Conservation (phyloP, 2,797 vertebrate genomes). For the Periophthalmus magnuspinnatus region DNA sequence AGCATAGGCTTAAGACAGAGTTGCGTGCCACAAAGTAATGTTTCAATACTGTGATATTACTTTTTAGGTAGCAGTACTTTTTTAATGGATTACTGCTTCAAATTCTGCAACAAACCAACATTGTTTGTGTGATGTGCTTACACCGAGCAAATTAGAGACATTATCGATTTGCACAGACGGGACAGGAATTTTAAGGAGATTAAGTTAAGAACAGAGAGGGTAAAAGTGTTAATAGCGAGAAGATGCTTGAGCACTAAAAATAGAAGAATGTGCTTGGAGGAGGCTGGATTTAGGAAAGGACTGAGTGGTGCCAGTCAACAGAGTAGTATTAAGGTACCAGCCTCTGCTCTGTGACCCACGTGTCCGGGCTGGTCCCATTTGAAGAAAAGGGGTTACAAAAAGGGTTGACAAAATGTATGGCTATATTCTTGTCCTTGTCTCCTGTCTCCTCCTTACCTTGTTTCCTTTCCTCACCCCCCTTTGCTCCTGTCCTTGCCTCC, state of each 20-base stretch:
- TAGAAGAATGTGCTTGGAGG: background rate
- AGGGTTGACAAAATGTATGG: background rate
- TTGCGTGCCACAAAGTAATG: background rate
- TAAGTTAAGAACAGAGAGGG: constrained; percentile 23
- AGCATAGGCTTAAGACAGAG: background rate
- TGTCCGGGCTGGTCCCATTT: constrained; percentile 31
- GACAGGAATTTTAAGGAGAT: constrained; percentile 53
- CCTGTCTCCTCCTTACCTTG: background rate
- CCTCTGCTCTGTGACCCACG: constrained; percentile 46
- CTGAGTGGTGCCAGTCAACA: constrained; percentile 33
- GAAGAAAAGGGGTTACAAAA: background rate
- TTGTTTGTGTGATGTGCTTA: constrained; percentile 10
- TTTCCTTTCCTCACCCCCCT: background rate
- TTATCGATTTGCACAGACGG: constrained; percentile 31
- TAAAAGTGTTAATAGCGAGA: constrained; percentile 6
- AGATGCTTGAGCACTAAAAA: background rate
- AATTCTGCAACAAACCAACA: background rate
- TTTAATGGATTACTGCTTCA: background rate
- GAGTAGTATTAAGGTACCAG: constrained; percentile 47
- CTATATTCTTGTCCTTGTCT: background rate
- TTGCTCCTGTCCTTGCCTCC: no score
- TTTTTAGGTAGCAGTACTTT: background rate
- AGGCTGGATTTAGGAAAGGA: constrained; percentile 28
- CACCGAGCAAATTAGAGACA: constrained; percentile 32
- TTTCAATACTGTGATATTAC: no score